Percentiles rank a stretch among this genome's conserved stretches.
These are phyloP conservation scores for Ammodytes dubius DNA, from an alignment of 2,113 vertebrate genomes.

Conservation along the genomic window DNA sequence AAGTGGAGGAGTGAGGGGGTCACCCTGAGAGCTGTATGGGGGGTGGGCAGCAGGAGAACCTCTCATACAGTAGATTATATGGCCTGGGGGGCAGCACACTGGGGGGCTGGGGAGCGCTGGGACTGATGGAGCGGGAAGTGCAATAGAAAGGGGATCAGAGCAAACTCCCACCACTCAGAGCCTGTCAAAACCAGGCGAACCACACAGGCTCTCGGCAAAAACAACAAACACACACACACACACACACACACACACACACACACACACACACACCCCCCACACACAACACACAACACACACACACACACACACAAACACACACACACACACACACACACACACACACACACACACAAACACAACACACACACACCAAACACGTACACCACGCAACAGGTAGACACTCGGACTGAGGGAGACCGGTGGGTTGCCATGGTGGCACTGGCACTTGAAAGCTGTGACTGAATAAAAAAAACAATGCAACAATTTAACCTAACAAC, in stretches of 20 bases:
- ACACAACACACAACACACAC: not conserved
- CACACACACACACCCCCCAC: slow-evolving; percentile 23
- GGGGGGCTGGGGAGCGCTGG: slow-evolving; percentile 57
- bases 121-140: slow-evolving; percentile 74
- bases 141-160: slow-evolving; percentile 78
- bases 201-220: slow-evolving; percentile 40
- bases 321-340: slow-evolving; percentile 26
- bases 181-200: slow-evolving; percentile 70
- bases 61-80: slow-evolving; percentile 80
- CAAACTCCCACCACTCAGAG: slow-evolving; percentile 72
- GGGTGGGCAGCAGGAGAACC: slow-evolving; percentile 63
- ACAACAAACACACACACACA: slow-evolving; percentile 15
- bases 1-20: slow-evolving; percentile 81
- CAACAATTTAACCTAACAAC: slow-evolving; percentile 59
- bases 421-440: slow-evolving; percentile 73
- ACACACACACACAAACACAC: slow-evolving; percentile 19
- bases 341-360: slow-evolving; percentile 19
- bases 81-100: slow-evolving; percentile 65
- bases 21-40: slow-evolving; percentile 71
- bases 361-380: slow-evolving; percentile 25
- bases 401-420: too few relatives aligned
- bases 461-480: slow-evolving; percentile 51
- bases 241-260: slow-evolving; percentile 26
- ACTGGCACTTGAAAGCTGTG: slow-evolving; percentile 65
- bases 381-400: too few relatives aligned